Evolutionary conservation across 2,113 vertebrate genomes (phyloP).

Genomic region (Ellobius talpinus): DNA sequence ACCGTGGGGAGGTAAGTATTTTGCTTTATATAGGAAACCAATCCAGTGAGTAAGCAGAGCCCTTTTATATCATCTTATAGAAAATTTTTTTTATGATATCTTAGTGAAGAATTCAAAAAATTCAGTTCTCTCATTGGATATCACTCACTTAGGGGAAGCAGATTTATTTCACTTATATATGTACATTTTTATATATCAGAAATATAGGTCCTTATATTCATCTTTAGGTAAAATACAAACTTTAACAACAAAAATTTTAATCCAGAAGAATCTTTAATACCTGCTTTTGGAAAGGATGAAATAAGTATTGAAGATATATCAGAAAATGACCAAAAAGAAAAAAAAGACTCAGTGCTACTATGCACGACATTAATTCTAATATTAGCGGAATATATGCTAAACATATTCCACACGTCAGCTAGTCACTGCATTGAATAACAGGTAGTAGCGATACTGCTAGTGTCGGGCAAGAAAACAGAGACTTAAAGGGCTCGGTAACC

Average conservation of each 20-base stretch:
- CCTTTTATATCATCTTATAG: slow-evolving; percentile 49
- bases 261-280: background rate
- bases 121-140: background rate
- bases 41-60: background rate
- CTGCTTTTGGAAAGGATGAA: background rate
- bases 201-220: background rate
- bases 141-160: background rate
- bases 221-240: slow-evolving; percentile 20
- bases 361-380: background rate
- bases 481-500: background rate
- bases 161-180: background rate
- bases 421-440: background rate
- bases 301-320: background rate
- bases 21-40: slow-evolving; percentile 32
- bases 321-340: background rate
- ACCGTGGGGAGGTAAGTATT: background rate
- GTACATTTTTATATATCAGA: background rate
- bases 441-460: too few species aligned
- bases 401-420: background rate
- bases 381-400: background rate
- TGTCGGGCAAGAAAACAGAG: background rate
- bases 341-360: background rate
- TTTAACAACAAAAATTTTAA: background rate
- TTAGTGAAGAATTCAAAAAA: background rate
- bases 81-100: slow-evolving; percentile 2